phyloP scores from a whole-genome alignment of 2,113 vertebrate species.

The Eulacestoma nigropectus region DNA sequence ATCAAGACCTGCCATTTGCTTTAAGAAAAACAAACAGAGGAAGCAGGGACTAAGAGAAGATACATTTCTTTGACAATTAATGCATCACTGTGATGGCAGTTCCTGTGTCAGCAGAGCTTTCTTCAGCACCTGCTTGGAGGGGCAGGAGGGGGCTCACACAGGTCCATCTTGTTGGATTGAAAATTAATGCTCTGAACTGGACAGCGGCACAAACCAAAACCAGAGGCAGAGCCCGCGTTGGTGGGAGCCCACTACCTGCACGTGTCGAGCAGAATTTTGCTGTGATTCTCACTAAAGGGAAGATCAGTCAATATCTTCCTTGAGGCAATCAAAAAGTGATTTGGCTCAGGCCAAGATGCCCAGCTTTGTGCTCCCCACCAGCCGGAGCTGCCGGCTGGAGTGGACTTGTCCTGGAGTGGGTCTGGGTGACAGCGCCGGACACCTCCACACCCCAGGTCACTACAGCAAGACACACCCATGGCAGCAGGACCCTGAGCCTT shows the following conservation, averaged over 20 bases:
- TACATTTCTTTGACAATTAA: background rate
- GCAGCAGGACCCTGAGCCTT: background rate
- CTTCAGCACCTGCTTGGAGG: background rate
- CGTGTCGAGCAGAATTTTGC: conserved; percentile 55
- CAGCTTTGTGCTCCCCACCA: conserved; percentile 40
- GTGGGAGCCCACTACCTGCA: background rate
- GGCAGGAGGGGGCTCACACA: background rate
- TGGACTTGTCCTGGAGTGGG: background rate
- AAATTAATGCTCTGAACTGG: background rate
- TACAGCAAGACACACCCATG: accelerated
- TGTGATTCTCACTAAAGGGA: conserved; percentile 75
- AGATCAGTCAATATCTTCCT: conserved; percentile 87
- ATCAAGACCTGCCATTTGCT: background rate
- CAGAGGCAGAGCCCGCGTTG: background rate
- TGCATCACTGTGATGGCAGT: background rate
- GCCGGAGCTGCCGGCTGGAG: background rate
- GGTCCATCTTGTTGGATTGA: background rate
- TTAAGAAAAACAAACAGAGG: background rate
- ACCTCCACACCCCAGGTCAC: background rate
- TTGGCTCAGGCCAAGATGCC: conserved; percentile 80
- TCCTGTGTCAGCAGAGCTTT: background rate
- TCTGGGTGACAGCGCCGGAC: background rate
- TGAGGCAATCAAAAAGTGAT: conserved; percentile 92
- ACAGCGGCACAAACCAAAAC: background rate
- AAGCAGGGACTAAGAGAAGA: background rate